Evolutionary conservation across 2,888 invertebrate genomes (phyloP).

Genomic region (Amphiduros pacificus): DNA sequence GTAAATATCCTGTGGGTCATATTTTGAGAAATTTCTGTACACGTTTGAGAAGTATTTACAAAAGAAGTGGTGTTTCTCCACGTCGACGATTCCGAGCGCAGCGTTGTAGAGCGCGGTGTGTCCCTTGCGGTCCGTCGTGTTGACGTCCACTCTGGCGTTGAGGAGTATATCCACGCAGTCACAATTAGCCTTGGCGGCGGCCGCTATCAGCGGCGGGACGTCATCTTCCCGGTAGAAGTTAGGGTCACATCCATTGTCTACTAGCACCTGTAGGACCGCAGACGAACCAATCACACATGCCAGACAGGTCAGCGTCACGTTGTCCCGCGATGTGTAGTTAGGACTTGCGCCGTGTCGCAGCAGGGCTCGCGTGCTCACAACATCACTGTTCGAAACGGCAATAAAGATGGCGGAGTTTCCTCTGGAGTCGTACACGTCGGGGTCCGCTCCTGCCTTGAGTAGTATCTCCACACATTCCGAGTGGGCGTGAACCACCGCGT

Average conservation of each 20-base stretch:
- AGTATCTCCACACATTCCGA: slow-evolving; percentile 23
- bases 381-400: slow-evolving; percentile 26
- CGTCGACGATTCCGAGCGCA: slow-evolving; percentile 22
- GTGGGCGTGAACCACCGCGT: slow-evolving; percentile 21
- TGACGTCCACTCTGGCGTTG: slow-evolving; percentile 16
- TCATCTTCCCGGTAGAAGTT: slow-evolving; percentile 17
- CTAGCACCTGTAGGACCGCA: slow-evolving; percentile 18
- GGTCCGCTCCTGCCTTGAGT: slow-evolving; percentile 25
- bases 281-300: slow-evolving; percentile 16
- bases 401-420: slow-evolving; percentile 24
- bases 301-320: slow-evolving; percentile 19
- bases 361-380: slow-evolving; percentile 7
- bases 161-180: slow-evolving; percentile 28
- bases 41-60: slow-evolving; percentile 31
- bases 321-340: not conserved
- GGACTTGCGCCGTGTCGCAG: slow-evolving; percentile 19
- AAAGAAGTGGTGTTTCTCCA: slow-evolving; percentile 20
- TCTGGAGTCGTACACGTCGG: slow-evolving; percentile 20
- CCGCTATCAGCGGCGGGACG: slow-evolving; percentile 24
- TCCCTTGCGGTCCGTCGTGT: slow-evolving; percentile 19
- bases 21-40: slow-evolving; percentile 25
- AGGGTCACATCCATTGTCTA: slow-evolving; percentile 22
- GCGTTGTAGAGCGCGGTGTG: slow-evolving; percentile 25
- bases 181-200: slow-evolving; percentile 15
- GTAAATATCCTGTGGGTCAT: slow-evolving; percentile 22